A percentile compares a stretch with the other conserved stretches of the same genome.
These are phyloP conservation scores for Argynnis bischoffii DNA, from an alignment of 2,888 invertebrate species.

Conservation along the genomic window DNA sequence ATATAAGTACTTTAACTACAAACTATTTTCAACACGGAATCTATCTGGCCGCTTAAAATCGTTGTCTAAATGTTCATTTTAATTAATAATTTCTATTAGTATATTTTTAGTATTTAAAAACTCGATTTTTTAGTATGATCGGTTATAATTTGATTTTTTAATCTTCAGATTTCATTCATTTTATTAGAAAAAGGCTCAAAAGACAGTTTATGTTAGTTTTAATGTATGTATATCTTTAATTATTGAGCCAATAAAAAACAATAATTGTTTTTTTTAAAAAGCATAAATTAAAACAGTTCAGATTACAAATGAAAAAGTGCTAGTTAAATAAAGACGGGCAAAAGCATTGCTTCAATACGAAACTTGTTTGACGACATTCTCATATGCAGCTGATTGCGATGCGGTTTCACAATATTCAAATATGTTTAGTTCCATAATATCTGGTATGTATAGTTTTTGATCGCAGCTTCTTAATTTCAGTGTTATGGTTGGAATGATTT, in stretches of 20 bases:
- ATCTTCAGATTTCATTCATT: too few relatives aligned
- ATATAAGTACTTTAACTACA: too few relatives aligned
- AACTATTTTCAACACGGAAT: too few relatives aligned
- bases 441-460: constrained; percentile 3
- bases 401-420: constrained; percentile 34
- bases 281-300: neutral
- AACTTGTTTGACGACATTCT: constrained; percentile 35
- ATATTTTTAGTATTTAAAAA: too few relatives aligned
- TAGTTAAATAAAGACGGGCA: constrained; percentile 22
- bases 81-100: too few relatives aligned
- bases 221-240: too few relatives aligned
- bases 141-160: neutral
- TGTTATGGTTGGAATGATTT: constrained; percentile 2
- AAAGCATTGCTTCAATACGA: constrained; percentile 13
- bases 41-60: too few relatives aligned
- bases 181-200: too few relatives aligned
- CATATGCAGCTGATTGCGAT: constrained; percentile 28
- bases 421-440: constrained; percentile 23
- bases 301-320: neutral
- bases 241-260: too few relatives aligned
- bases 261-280: too few relatives aligned
- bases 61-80: too few relatives aligned
- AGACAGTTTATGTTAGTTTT: neutral
- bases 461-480: neutral
- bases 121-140: too few relatives aligned